Base-by-base conservation (phyloP, 2,113 vertebrate genomes). In the Salvelinus fontinalis region DNA sequence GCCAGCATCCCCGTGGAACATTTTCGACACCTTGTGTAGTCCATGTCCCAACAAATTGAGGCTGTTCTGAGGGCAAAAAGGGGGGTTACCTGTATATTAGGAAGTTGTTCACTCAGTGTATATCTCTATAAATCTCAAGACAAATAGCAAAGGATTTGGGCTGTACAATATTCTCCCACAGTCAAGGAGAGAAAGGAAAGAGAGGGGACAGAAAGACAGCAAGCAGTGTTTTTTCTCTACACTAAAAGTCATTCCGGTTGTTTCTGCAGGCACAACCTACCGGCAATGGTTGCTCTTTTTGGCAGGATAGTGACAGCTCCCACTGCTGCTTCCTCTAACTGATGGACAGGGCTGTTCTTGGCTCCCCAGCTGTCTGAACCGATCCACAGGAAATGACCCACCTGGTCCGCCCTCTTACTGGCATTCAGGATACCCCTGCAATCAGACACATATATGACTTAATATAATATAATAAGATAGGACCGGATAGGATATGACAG, bases 341-440 rank as follows among this genome's bases (percentile, higher is more conserved):
- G 94, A 44, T 95, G 89, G 65, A 98, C 86, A 0, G 96, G 96
- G 76, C 93, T 94, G 81, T 95, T 84, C 83, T 99, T 98, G 79
- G 97, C 95, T n/a, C 97, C 97, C 97, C 97, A 99, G 26, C 95
- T 98, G 92, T 99, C 97, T 0, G 97, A 99, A 64, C 96, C 97
- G 22, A 99, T 95, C 97, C 97, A 99, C 0, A 98, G 90, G 88
- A 99, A 99, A 34, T 99, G 97, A 0, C 97, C 97, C 1, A 97
- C 91, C 84, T 95, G 93, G 49, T 97, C 94, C 0, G 96, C 96
- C 80, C 96, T 92, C 91, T 97, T 97, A 16, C 93, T 95, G 2
- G 97, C 97, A 0, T 96, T 95, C 44, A 99, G 95, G 83, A 98
- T 89, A 9, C 97, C 97, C 88, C 97, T 99, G 91, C 0, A 69